Percentiles rank a stretch among this genome's conserved stretches.
Conservation (phyloP, 2,888 invertebrate species). For the Tenthredo distinguenda region DNA sequence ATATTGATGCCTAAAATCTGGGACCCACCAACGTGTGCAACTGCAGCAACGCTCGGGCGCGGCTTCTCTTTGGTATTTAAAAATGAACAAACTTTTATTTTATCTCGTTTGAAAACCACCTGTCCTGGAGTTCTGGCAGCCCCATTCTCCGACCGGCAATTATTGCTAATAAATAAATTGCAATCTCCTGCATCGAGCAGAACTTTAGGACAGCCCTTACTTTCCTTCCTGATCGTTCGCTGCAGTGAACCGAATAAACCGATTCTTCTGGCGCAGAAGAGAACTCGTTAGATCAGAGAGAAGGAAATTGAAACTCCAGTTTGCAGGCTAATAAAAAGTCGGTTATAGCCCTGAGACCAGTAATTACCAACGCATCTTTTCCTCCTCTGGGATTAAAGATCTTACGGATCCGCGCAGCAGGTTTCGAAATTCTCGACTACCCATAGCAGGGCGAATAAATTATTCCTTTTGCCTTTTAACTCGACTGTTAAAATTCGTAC, state of each 20-base stretch:
- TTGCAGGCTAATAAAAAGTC: conserved; percentile 32
- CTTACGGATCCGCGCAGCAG: background rate
- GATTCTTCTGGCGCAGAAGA: background rate
- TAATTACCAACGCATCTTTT: conserved; percentile 42
- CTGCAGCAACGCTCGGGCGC: background rate
- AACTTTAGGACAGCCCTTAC: background rate
- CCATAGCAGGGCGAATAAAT: conserved; percentile 6
- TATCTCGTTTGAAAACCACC: background rate
- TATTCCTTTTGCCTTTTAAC: conserved; percentile 21
- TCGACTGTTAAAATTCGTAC: background rate
- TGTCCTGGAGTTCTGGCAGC: background rate
- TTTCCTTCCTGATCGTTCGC: background rate
- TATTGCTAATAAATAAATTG: conserved; percentile 44
- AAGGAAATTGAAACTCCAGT: conserved; percentile 34
- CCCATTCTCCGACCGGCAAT: background rate
- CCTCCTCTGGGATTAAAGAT: conserved; percentile 28
- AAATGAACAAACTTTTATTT: conserved; percentile 25
- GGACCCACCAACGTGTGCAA: background rate
- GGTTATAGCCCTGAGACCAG: conserved; percentile 22
- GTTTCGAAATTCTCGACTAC: background rate
- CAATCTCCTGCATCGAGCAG: background rate
- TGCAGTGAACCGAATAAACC: background rate
- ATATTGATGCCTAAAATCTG: background rate
- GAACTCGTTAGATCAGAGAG: conserved; percentile 39
- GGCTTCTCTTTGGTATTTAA: conserved; percentile 32